Base-by-base conservation (phyloP, 2,797 vertebrate genomes). In the Poeciliopsis presidionis region DNA sequence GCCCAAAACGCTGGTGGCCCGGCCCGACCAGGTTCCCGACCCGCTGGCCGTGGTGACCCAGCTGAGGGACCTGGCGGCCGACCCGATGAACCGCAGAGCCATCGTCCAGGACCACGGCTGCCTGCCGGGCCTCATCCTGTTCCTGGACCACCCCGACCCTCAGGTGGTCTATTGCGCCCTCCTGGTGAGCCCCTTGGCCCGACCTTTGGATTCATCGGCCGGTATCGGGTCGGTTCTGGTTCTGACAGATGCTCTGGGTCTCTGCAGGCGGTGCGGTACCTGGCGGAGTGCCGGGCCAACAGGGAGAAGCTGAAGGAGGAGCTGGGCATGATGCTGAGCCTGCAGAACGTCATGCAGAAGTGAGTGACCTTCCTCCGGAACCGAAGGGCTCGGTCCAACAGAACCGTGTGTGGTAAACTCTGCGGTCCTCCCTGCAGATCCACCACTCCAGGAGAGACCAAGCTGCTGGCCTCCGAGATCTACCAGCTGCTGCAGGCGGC, bases 61-160 rank as follows among this genome's bases (percentile, higher is more conserved):
- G 53, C 96, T 98, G 72, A 92, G 96, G 80, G 97, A 98, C 86
- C 93, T 98, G 74, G 97, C 97, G 7, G 96, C 97, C 6, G 97
- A 98, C 87, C 97, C 97, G 0, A 83, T 98, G 90, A 98, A 98
- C 85, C 96, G 97, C 80, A 86, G 96, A 86, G 97, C 97, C 86
- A 98, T 98, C 83, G 97, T 98, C 81, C 97, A 98, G 93, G 97
- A 98, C 91, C 97, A 97, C 79, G 97, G 97, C 92, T 98, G 97
- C 83, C 92, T 98, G 79, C 97, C 97, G 2, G 97, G 97, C 73
- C 97, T 98, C 81, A 98, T 98, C 91, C 94, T 98, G 61, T 98
- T 98, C 87, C 91, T 98, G 92, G 97, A 98, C 89, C 96, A 98
- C 82, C 93, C 96, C 57, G 97, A 95, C 87, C 97, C 97, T 51